phyloP scores from a whole-genome alignment of 2,797 vertebrate genomes.

The Anguilla pacifica region DNA sequence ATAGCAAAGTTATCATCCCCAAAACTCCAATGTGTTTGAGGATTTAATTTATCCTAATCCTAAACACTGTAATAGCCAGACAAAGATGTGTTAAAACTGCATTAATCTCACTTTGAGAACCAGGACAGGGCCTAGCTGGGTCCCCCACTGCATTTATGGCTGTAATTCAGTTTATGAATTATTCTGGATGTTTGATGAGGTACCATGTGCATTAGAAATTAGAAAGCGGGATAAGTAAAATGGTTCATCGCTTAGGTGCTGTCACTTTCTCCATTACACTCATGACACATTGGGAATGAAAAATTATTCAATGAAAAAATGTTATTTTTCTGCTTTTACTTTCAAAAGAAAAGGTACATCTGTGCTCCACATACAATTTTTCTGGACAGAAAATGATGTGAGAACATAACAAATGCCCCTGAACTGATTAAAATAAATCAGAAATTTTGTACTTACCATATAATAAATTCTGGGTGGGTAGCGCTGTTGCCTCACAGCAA shows the following conservation, averaged over 20 bases:
- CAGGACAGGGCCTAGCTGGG: background rate
- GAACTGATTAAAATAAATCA: background rate
- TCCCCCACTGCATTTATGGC: background rate
- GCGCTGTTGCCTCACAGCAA: too few relatives aligned
- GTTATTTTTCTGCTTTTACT: background rate
- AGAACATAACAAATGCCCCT: background rate
- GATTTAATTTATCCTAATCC: background rate
- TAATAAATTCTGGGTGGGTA: background rate
- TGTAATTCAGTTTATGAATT: background rate
- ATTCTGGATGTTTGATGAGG: background rate
- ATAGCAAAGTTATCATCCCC: background rate
- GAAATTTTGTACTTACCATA: background rate
- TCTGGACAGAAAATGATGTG: background rate
- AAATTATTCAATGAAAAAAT: background rate
- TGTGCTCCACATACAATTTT: background rate
- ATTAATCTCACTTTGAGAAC: background rate
- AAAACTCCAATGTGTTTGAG: background rate
- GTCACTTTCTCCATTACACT: background rate
- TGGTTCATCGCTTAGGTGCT: background rate
- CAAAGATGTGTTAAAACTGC: background rate
- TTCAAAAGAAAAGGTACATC: background rate
- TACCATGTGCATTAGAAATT: slow-evolving; percentile 6
- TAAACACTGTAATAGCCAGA: background rate
- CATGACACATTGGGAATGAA: background rate
- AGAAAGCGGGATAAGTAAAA: background rate